Evolutionary conservation across 2,113 vertebrate genomes (phyloP).

Genomic region (Cavia porcellus): DNA sequence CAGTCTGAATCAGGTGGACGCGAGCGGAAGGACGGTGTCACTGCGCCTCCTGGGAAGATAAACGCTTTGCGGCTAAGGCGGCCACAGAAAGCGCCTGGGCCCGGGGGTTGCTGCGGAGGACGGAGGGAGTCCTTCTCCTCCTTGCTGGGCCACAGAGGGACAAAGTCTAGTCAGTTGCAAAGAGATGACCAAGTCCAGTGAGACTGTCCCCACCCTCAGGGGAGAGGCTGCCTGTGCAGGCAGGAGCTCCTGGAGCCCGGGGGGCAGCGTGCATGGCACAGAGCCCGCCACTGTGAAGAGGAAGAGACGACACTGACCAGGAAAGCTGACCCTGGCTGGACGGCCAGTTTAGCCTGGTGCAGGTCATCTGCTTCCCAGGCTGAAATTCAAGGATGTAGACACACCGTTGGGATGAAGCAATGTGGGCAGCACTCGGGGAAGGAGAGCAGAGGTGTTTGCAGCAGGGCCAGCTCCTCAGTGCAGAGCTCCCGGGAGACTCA

Average conservation of each 20-base stretch:
- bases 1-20: background rate
- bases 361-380: background rate
- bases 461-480: constrained; percentile 18
- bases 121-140: background rate
- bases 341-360: background rate
- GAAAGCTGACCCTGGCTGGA: background rate
- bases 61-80: background rate
- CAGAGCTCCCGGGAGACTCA: background rate
- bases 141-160: background rate
- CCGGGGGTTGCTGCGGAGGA: background rate
- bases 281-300: background rate
- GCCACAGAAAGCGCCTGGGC: background rate
- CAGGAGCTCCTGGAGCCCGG: background rate
- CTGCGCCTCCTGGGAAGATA: background rate
- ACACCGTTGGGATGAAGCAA: background rate
- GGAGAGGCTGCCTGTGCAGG: background rate
- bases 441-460: background rate
- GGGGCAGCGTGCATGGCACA: background rate
- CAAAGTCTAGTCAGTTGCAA: background rate
- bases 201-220: fast-evolving
- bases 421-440: background rate
- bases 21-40: background rate
- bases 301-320: background rate
- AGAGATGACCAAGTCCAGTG: background rate
- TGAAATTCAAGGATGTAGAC: background rate